Evolutionary conservation across 2,797 vertebrate genomes (phyloP), one percentile per base, ranked within the genome.

Genomic region (Harpagifer antarcticus): DNA sequence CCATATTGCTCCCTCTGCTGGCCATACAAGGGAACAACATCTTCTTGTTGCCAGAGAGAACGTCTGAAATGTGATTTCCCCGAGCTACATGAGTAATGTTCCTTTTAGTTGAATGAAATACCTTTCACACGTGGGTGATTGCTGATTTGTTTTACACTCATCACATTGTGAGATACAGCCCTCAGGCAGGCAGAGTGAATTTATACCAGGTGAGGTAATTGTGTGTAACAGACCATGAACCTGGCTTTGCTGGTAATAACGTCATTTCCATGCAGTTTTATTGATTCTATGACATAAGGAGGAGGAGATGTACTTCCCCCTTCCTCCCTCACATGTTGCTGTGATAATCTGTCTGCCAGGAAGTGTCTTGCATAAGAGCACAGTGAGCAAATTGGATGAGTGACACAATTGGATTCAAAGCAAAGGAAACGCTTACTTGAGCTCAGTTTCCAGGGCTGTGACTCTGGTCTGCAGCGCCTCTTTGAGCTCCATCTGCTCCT

Each of bases 401-500:
- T 68, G 40, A 68, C 12, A 45, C 49, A 60, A 17, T 40, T 4
- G 3, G 12, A 61, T 15, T 56, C 27, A 56, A 68, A 56, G 2
- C 50, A 58, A 60, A 47, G 63, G 49, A 74, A 64, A 57, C 1
- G 4, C 91, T 55, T 90, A 98, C 97, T 96, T 96, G 57, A 96
- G 91, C 47, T 98, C 97, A n/a, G 96, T 97, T 86, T 99, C 97
- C 84, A 99, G 86, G 0, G 95, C 78, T 14, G 95, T 94, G 76
- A 98, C 78, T 63, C 96, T 93, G 72, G 88, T 56, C 92, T 99
- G 96, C 42, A 98, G 89, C 52, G 96, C 95, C 9, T 99, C 98
- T 5, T 96, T 98, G 66, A 94, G 93, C 87, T 99, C 98, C 10
- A 95, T 93, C 83, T 98, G 97, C 31, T 99, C 98, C 91, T 99